phyloP scores from a whole-genome alignment of 2,113 vertebrate species.

The Peromyscus californicus region DNA sequence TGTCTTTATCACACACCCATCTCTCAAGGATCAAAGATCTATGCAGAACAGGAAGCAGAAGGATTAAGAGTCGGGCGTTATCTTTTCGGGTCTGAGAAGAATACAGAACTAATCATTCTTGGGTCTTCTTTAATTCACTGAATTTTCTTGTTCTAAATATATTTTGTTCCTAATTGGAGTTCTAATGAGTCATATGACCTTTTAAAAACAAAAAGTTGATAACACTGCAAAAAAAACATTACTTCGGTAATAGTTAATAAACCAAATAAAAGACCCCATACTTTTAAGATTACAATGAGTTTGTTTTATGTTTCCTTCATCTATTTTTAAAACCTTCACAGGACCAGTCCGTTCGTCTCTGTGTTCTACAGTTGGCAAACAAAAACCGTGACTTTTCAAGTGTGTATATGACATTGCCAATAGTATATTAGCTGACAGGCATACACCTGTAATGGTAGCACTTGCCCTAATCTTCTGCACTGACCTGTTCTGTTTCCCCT shows the following conservation, averaged over 20 bases:
- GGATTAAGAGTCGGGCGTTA: background rate
- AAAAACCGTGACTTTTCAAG: slow-evolving; percentile 10
- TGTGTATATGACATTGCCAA: background rate
- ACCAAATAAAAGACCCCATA: background rate
- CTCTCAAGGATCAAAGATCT: background rate
- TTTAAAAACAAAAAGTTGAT: background rate
- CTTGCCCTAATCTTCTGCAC: background rate
- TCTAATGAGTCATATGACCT: background rate
- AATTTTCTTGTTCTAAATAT: background rate
- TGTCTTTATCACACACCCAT: background rate
- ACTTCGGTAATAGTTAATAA: background rate
- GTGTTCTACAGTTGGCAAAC: slow-evolving; percentile 15
- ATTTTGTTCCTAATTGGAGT: background rate
- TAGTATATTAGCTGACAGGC: background rate
- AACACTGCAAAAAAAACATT: background rate
- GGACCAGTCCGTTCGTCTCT: background rate
- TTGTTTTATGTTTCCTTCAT: background rate
- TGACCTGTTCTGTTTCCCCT: background rate
- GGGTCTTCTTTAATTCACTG: background rate
- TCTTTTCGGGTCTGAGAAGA: background rate
- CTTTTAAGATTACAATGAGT: background rate
- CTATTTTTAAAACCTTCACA: slow-evolving; percentile 8
- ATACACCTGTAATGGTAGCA: too few relatives aligned
- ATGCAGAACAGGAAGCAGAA: background rate
- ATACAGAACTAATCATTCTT: background rate